A percentile compares a stretch with the other conserved stretches of the same genome.
Conservation (phyloP, 1,140 invertebrate genomes). For the Myzus persicae region DNA sequence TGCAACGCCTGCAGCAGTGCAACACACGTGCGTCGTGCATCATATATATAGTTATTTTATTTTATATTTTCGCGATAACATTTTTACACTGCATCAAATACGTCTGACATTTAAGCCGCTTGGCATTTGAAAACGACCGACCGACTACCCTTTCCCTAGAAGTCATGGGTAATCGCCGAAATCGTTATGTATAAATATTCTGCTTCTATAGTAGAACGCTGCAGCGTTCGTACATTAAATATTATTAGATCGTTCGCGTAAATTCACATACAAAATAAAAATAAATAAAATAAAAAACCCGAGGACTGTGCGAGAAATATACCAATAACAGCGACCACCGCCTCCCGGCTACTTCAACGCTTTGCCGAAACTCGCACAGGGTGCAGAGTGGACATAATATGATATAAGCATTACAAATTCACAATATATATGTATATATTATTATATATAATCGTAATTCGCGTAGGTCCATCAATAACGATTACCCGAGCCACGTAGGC, state of each 20-base stretch:
- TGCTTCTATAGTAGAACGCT: not conserved
- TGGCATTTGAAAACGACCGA: constrained; percentile 13
- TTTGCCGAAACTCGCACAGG: not conserved
- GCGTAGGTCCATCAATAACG: constrained; percentile 15
- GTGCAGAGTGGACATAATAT: no score
- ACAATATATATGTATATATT: no score
- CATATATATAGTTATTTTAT: no score
- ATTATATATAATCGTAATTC: not conserved
- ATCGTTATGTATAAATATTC: not conserved
- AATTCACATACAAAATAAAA: no score
- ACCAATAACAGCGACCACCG: not conserved
- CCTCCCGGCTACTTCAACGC: not conserved
- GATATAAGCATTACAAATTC: not conserved
- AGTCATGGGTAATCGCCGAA: not conserved
- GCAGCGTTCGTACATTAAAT: not conserved
- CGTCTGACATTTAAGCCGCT: constrained; percentile 11
- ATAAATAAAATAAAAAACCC: no score
- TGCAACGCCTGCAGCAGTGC: no score
- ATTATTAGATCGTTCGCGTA: not conserved
- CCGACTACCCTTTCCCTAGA: not conserved
- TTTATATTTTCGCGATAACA: not conserved
- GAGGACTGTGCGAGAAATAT: not conserved
- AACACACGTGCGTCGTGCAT: not conserved
- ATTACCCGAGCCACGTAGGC: not conserved
- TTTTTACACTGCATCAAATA: not conserved